A percentile compares a stretch with the other conserved stretches of the same genome.
Evolutionary conservation across 2,888 invertebrate genomes (phyloP).

Genomic region (Sphaerophoria rueppellii): DNA sequence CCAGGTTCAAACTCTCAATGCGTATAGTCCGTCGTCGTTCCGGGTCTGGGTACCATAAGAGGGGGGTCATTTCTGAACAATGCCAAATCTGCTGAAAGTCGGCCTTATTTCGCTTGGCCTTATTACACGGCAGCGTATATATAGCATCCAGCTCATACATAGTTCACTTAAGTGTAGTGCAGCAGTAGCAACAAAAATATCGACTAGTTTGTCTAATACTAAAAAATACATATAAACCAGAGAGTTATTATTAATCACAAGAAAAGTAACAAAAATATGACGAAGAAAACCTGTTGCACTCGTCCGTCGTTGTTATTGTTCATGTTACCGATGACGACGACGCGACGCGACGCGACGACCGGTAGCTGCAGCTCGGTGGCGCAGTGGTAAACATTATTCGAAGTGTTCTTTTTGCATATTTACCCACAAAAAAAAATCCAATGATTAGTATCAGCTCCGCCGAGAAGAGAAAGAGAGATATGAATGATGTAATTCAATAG

Average conservation of each 20-base stretch:
- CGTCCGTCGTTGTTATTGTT: background rate
- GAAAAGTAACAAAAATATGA: slow-evolving; percentile 60
- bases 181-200: background rate
- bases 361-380: no score
- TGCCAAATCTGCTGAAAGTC: no score
- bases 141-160: no score
- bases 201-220: background rate
- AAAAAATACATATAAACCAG: background rate
- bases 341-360: no score
- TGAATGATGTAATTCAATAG: slow-evolving; percentile 23
- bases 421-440: slow-evolving; percentile 6
- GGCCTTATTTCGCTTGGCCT: no score
- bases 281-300: slow-evolving; percentile 61
- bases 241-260: slow-evolving; percentile 64
- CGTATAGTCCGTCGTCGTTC: no score
- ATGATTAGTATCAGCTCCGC: slow-evolving; percentile 18
- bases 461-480: slow-evolving; percentile 5
- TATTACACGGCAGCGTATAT: no score
- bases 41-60: no score
- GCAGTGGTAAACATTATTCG: no score
- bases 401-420: background rate
- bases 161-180: background rate
- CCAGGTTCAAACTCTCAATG: no score
- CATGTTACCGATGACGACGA: background rate
- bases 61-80: no score